A percentile compares a stretch with the other conserved stretches of the same genome.
Conservation (phyloP, 2,797 vertebrate genomes). For the Sebastes aleutianus region DNA sequence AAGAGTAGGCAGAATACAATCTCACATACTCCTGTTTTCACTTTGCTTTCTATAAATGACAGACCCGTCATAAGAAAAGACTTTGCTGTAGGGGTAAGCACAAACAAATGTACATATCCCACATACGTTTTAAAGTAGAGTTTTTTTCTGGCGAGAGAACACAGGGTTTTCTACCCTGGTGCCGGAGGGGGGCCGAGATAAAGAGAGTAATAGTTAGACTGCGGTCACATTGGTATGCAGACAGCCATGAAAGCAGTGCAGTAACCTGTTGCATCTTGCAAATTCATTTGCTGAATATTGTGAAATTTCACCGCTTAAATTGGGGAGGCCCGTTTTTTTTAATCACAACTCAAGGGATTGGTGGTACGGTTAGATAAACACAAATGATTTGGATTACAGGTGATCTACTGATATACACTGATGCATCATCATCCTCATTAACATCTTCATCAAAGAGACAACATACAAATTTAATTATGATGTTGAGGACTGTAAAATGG, state of each 20-base stretch:
- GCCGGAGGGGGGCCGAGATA: conserved; percentile 83
- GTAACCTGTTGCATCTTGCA: conserved; percentile 87
- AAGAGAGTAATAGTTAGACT: conserved; percentile 85
- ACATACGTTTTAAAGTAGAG: conserved; percentile 57
- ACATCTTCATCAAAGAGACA: not conserved
- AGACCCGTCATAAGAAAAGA: conserved; percentile 48
- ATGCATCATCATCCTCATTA: not conserved
- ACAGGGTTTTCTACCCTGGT: conserved; percentile 76
- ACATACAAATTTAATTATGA: not conserved
- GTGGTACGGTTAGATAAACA: conserved; percentile 23
- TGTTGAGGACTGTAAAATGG: not conserved
- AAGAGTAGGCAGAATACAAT: not conserved
- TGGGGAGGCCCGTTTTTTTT: conserved; percentile 49
- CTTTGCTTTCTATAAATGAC: conserved; percentile 40
- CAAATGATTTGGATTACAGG: conserved; percentile 15
- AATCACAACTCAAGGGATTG: conserved; percentile 18
- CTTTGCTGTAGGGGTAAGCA: conserved; percentile 80
- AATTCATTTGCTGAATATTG: conserved; percentile 82
- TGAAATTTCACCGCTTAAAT: conserved; percentile 76
- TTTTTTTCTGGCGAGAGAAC: conserved; percentile 78
- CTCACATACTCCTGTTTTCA: not conserved
- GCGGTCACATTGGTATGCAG: conserved; percentile 86
- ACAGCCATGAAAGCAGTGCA: conserved; percentile 81
- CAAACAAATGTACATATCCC: conserved; percentile 80
- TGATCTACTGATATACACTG: conserved; percentile 3